Evolutionary conservation across 2,888 invertebrate species (phyloP), one percentile per base, ranked within the genome.

Genomic region (Drosophila percnosoma): DNA sequence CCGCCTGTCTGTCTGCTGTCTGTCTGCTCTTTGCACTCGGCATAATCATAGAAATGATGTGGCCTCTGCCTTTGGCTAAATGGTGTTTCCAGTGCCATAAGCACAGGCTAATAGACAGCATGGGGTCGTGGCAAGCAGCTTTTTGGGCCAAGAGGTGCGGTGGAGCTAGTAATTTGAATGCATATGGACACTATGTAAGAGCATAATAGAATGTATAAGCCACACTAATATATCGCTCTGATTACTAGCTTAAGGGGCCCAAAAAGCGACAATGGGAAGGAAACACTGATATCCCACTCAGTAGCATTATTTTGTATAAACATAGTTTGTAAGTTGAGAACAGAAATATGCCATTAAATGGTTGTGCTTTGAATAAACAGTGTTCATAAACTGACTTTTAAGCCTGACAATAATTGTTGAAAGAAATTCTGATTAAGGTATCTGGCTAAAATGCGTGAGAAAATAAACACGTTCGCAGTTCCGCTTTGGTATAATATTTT

Each of bases 1-100:
- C 42, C 11, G 10, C 1, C 2, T 11, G 42, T 42, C 11, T 21
- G 42, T 5, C 42, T 21, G 42, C 21, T 13, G 42, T 21, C 42
- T 42, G 42, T 21, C 58, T 81, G 74, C 80, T 78, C 88, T 83
- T 83, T 80, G 80, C 83, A 79, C 87, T 63, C 73, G 52, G 62
- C 77, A 81, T 87, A 87, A 85, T 87, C 87, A 82, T 85, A 75
- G 82, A 83, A 77, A 87, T 89, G 80, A 87, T 88, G 80, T 65
- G 68, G 68, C 73, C 75, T 65, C 70, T 58, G 66, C 34, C 74
- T 65, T 61, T 57, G 82, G 76, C 80, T 71, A 78, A 82, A 82
- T 83, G 73, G 71, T 73, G 82, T 87, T 87, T 85, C 78, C 86
- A 85, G 73, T 67, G 68, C 52, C 74, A 70, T 73, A 78, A 78